These are phyloP conservation scores for Myotis findleyi DNA, from an alignment of 2,797 vertebrate genomes.

Conservation along the genomic window DNA sequence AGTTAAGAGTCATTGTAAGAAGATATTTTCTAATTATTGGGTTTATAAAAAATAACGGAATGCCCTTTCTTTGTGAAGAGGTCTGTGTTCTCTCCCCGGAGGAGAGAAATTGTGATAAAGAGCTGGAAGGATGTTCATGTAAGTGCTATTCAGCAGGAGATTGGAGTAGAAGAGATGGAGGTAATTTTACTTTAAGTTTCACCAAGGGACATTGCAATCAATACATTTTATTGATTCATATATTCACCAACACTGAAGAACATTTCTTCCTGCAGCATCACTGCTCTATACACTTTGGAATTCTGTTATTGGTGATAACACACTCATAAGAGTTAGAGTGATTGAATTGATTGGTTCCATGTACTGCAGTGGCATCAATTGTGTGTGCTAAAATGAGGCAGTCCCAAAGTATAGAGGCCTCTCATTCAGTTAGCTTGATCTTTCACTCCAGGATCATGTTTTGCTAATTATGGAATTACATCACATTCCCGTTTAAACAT, in stretches of 20 bases:
- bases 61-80: conserved; percentile 3
- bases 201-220: neutral
- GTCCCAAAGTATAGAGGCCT: neutral
- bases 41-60: neutral
- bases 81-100: neutral
- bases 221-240: conserved; percentile 32
- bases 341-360: conserved; percentile 18
- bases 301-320: conserved; percentile 1
- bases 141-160: neutral
- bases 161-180: neutral
- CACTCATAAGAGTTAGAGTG: conserved; percentile 17
- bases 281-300: neutral
- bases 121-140: neutral
- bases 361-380: neutral
- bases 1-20: neutral
- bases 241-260: neutral
- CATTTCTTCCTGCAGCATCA: neutral
- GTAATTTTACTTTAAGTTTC: conserved; percentile 56
- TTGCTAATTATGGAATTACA: neutral
- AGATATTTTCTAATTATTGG: neutral
- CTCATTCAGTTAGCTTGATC: conserved; percentile 7
- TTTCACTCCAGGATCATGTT: neutral
- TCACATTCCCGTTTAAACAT: neutral
- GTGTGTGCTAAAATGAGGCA: neutral
- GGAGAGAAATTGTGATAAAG: neutral